These are phyloP conservation scores for Syngnathus scovelli DNA, from an alignment of 2,113 vertebrate genomes.

Conservation along the genomic window DNA sequence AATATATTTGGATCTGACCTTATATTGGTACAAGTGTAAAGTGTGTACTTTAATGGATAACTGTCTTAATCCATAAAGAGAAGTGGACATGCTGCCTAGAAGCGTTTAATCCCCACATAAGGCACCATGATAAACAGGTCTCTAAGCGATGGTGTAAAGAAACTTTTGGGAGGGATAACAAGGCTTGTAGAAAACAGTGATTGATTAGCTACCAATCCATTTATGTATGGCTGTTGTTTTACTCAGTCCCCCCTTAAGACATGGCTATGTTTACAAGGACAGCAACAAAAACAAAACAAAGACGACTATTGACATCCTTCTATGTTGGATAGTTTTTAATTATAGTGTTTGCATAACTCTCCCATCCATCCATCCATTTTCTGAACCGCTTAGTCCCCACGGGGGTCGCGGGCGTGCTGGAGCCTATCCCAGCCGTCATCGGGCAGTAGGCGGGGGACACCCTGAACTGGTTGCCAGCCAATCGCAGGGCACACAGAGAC, in stretches of 20 bases:
- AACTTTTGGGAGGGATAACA: conserved; percentile 45
- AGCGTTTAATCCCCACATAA: conserved; percentile 51
- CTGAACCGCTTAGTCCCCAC: no score
- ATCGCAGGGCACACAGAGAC: no score
- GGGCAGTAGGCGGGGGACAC: no score
- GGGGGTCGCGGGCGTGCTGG: no score
- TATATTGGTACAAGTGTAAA: conserved; percentile 47
- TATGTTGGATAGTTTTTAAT: neutral
- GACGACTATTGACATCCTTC: neutral
- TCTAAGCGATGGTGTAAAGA: conserved; percentile 44
- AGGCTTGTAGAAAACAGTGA: conserved; percentile 44
- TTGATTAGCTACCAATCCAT: conserved; percentile 55
- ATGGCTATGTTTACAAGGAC: conserved; percentile 22
- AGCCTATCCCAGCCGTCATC: no score
- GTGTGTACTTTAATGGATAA: conserved; percentile 40
- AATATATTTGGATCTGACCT: conserved; percentile 47
- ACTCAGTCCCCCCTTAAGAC: conserved; percentile 29
- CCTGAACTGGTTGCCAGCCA: no score
- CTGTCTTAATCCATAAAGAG: conserved; percentile 48
- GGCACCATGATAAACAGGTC: conserved; percentile 68
- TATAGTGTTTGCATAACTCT: neutral
- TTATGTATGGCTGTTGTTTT: conserved; percentile 48
- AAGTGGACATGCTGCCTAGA: conserved; percentile 27
- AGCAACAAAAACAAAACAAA: conserved; percentile 34
- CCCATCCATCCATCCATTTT: no score